Conservation (phyloP, 2,113 vertebrate genomes). For the Myrmecobius fasciatus region DNA sequence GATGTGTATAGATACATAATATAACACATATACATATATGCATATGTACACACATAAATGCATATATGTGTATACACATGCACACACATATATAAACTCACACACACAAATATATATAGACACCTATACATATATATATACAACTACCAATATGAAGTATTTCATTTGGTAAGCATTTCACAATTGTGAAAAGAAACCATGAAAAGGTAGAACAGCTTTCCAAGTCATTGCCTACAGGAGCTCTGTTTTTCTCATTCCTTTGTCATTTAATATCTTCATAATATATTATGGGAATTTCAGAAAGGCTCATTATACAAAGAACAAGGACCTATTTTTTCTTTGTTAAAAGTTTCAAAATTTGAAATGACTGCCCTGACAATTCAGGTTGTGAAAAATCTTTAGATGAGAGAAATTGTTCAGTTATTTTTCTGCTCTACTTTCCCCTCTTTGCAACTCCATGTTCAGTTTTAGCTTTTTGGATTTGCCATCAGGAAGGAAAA, state of each 20-base stretch:
- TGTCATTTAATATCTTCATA: no score
- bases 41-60: neutral
- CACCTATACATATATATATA: no score
- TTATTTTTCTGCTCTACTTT: neutral
- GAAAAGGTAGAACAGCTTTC: neutral
- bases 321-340: neutral
- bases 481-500: neutral
- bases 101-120: neutral
- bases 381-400: neutral
- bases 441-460: neutral
- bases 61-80: no score
- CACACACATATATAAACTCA: fast-evolving
- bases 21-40: neutral
- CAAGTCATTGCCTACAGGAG: neutral
- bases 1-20: neutral
- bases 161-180: neutral
- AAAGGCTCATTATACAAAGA: neutral
- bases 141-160: no score
- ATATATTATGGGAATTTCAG: neutral
- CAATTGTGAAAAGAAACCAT: neutral
- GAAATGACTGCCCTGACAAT: neutral
- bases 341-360: neutral
- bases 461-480: constrained; percentile 36
- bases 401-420: neutral
- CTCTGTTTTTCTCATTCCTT: constrained; percentile 8